Conservation (phyloP, 2,797 vertebrate species). For the Sphenopsis melanotis region DNA sequence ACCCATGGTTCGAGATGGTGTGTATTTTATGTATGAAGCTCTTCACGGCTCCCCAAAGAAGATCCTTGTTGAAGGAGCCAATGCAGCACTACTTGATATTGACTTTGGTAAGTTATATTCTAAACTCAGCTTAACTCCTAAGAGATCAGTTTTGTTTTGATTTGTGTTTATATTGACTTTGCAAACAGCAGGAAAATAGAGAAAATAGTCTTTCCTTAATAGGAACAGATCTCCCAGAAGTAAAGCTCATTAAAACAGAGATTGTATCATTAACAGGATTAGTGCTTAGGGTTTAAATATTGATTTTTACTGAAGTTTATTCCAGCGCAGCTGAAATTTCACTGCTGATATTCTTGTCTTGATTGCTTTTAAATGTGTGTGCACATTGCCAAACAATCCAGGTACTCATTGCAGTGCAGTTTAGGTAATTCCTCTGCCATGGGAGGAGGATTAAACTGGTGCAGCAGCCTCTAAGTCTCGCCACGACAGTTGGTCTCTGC, state of each 20-base stretch:
- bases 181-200: background rate
- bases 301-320: background rate
- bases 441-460: background rate
- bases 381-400: background rate
- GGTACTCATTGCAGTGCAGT: background rate
- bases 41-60: constrained; percentile 93
- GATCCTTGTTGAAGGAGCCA: constrained; percentile 96
- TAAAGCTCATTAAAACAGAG: background rate
- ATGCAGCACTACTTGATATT: constrained; percentile 96
- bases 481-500: background rate
- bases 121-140: background rate
- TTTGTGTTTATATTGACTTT: background rate
- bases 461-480: background rate
- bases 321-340: background rate
- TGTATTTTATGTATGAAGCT: constrained; percentile 97
- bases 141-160: background rate
- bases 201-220: background rate
- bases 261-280: background rate
- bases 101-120: constrained; percentile 86
- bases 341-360: background rate
- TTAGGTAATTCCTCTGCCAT: background rate
- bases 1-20: constrained; percentile 95
- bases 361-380: background rate
- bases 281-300: background rate
- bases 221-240: background rate